Conservation (phyloP, 2,888 invertebrate genomes). For the Eupithecia dodoneata region DNA sequence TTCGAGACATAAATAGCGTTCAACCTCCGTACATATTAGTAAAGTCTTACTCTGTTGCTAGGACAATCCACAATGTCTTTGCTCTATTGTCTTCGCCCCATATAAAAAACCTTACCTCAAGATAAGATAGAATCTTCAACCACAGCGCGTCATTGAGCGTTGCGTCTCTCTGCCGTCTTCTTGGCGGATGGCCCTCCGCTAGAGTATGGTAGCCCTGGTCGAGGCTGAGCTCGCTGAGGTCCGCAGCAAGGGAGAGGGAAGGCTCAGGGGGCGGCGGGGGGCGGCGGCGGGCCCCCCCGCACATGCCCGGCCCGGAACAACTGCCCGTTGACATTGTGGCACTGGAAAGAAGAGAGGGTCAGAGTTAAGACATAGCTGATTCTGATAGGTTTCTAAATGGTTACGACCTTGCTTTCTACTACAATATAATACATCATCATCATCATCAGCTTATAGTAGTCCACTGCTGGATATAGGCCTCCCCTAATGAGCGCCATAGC, state of each 20-base stretch:
- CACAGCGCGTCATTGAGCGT: slow-evolving; percentile 74
- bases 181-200: slow-evolving; percentile 86
- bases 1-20: too few species aligned
- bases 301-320: slow-evolving; percentile 74
- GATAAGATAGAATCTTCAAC: slow-evolving; percentile 72
- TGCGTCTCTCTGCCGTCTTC: slow-evolving; percentile 67
- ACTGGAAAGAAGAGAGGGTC: slow-evolving; percentile 51
- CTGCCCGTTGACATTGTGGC: slow-evolving; percentile 75
- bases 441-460: too few species aligned
- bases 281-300: slow-evolving; percentile 73
- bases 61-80: too few species aligned
- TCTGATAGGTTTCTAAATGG: background rate
- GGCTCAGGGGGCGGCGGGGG: slow-evolving; percentile 80
- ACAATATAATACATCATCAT: too few species aligned
- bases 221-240: slow-evolving; percentile 85
- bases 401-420: background rate
- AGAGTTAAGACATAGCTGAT: background rate
- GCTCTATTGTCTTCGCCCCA: too few species aligned
- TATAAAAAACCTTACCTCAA: slow-evolving; percentile 61
- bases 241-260: slow-evolving; percentile 73
- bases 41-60: too few species aligned
- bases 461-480: too few species aligned
- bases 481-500: too few species aligned
- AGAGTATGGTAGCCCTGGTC: slow-evolving; percentile 93
- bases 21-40: too few species aligned